Conservation (phyloP, 2,888 invertebrate genomes). For the Ceramica pisi region DNA sequence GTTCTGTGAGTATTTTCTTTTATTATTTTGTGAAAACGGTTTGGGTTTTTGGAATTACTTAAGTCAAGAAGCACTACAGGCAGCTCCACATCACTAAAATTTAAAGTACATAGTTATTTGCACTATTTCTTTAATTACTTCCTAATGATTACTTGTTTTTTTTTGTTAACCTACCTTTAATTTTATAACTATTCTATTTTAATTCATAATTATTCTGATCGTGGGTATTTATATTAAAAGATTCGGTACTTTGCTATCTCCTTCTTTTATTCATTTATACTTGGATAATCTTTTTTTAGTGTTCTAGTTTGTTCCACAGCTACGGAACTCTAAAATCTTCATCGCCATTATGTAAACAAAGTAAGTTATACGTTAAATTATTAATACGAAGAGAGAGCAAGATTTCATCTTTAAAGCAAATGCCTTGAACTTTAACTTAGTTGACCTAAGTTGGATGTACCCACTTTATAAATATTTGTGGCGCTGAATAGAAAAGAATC, state of each 20-base stretch:
- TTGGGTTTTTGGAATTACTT: not conserved
- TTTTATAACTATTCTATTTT: too few relatives aligned
- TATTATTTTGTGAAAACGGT: not conserved
- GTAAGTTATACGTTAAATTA: constrained; percentile 41
- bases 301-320: not conserved
- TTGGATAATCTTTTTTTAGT: not conserved
- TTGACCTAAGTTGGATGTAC: constrained; percentile 19
- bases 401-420: constrained; percentile 29
- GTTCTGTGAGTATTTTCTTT: constrained; percentile 14
- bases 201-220: too few relatives aligned
- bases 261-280: not conserved
- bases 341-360: constrained; percentile 20
- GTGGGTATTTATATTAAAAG: not conserved
- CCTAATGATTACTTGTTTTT: too few relatives aligned
- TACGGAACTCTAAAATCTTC: constrained; percentile 36
- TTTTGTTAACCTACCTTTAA: too few relatives aligned
- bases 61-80: not conserved
- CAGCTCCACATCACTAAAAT: too few relatives aligned
- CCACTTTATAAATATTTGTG: constrained; percentile 17
- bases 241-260: not conserved
- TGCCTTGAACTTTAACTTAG: constrained; percentile 17
- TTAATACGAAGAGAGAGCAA: constrained; percentile 17
- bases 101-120: too few relatives aligned
- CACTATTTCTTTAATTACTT: not conserved
- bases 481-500: constrained; percentile 9